Conservation (phyloP, 2,797 vertebrate genomes). For the Ctenosaura bakeri region DNA sequence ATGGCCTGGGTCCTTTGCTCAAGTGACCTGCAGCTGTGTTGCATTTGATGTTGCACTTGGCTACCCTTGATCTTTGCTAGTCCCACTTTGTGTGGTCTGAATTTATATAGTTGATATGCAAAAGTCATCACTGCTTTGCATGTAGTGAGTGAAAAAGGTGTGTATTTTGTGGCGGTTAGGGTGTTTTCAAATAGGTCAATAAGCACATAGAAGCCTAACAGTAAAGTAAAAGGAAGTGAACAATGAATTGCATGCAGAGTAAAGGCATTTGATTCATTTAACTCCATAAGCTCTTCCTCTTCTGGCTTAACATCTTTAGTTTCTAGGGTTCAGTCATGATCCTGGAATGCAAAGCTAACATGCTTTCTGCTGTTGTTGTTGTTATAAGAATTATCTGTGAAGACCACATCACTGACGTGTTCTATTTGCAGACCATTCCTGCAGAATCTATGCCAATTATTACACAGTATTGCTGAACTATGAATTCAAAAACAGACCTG, state of each 20-base stretch:
- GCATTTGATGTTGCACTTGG: not conserved
- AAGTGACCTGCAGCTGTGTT: not conserved
- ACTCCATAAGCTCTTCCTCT: not conserved
- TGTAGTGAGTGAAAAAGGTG: not conserved
- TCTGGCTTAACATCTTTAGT: not conserved
- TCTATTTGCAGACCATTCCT: not conserved
- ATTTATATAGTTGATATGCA: not conserved
- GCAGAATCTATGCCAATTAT: conserved; percentile 12
- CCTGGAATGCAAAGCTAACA: not conserved
- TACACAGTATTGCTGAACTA: not conserved
- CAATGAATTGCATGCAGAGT: not conserved
- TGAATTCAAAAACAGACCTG: not conserved
- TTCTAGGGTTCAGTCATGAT: not conserved
- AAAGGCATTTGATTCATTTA: not conserved
- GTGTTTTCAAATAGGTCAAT: not conserved
- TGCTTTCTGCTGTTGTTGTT: not conserved
- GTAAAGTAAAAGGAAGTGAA: not conserved
- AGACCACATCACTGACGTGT: not conserved
- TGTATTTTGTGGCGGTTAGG: not conserved
- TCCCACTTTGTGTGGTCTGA: not conserved
- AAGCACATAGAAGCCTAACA: not conserved
- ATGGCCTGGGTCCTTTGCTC: not conserved
- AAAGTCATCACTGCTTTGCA: not conserved
- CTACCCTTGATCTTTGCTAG: not conserved
- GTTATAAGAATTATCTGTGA: not conserved